Conservation (phyloP, 1,140 invertebrate species). For the Phymastichus coffea region DNA sequence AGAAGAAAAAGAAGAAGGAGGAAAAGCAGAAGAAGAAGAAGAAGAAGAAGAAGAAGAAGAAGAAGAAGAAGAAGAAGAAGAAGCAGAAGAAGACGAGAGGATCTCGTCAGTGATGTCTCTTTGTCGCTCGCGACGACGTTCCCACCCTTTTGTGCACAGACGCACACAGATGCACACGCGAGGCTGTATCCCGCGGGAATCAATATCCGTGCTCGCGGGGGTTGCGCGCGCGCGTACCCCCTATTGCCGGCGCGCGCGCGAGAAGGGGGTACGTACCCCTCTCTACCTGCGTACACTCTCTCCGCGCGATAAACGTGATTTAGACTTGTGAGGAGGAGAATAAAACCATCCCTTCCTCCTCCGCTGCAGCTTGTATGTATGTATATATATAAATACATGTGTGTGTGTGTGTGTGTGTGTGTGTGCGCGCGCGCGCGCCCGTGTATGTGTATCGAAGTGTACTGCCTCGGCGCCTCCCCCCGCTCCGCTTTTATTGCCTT, state of each 20-base stretch:
- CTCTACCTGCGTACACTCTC: conserved; percentile 16
- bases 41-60: too few species aligned
- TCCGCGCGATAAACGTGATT: conserved; percentile 50
- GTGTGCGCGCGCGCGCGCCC: not conserved
- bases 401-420: not conserved
- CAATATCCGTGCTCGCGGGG: conserved; percentile 51
- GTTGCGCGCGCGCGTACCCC: conserved; percentile 27
- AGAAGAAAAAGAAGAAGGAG: too few species aligned
- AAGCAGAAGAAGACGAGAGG: too few species aligned
- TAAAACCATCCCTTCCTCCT: conserved; percentile 25
- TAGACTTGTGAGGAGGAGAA: conserved; percentile 36
- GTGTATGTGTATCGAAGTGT: not conserved
- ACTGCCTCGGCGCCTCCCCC: not conserved
- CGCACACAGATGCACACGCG: too few species aligned
- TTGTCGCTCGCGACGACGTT: too few species aligned
- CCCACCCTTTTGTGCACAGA: too few species aligned
- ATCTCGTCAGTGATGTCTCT: too few species aligned
- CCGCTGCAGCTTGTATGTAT: conserved; percentile 8
- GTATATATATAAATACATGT: too few species aligned
- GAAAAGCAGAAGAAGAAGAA: too few species aligned
- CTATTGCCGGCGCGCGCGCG: conserved; percentile 9
- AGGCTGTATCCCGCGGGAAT: conserved; percentile 56
- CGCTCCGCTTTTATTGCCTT: not conserved
- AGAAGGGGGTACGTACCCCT: conserved; percentile 23
- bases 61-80: too few species aligned